These are phyloP conservation scores for Drosophila grimshawi DNA, from an alignment of 1,140 invertebrate genomes.

Conservation along the genomic window DNA sequence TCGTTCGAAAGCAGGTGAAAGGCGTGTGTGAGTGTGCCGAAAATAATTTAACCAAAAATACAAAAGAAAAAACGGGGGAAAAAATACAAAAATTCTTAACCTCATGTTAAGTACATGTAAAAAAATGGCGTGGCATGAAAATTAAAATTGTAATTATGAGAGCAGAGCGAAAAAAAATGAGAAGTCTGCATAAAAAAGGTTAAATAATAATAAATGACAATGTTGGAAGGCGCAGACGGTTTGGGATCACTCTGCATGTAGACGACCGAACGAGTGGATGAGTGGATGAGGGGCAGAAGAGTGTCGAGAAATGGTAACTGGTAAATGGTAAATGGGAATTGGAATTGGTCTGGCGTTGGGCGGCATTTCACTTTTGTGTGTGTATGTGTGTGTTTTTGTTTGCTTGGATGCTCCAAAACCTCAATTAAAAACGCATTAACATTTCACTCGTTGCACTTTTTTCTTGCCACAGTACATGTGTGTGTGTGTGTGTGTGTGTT, in stretches of 20 bases:
- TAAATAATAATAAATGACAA: slow-evolving; percentile 81
- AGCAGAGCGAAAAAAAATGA: slow-evolving; percentile 30
- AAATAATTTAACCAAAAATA: slow-evolving; percentile 53
- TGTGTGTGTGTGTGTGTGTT: slow-evolving; percentile 49
- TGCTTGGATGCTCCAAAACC: slow-evolving; percentile 75
- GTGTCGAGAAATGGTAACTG: not conserved
- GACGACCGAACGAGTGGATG: not conserved
- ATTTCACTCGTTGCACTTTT: slow-evolving; percentile 78
- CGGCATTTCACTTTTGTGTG: slow-evolving; percentile 15
- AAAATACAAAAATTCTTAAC: slow-evolving; percentile 39
- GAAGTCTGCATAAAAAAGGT: slow-evolving; percentile 46
- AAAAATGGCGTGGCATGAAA: slow-evolving; percentile 65
- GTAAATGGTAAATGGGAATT: slow-evolving; percentile 13
- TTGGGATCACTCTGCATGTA: slow-evolving; percentile 20
- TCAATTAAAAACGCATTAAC: slow-evolving; percentile 84
- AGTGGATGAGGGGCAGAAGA: not conserved
- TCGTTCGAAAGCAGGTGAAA: slow-evolving; percentile 70
- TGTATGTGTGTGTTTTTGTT: slow-evolving; percentile 31
- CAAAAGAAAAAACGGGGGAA: slow-evolving; percentile 14
- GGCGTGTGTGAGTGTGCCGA: slow-evolving; percentile 77
- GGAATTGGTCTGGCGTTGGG: slow-evolving; percentile 27
- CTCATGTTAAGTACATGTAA: slow-evolving; percentile 36
- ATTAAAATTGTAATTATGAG: slow-evolving; percentile 78
- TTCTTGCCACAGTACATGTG: slow-evolving; percentile 18
- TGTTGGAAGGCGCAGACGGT: slow-evolving; percentile 66